These are phyloP conservation scores for Drosophila elegans DNA, from an alignment of 1,140 invertebrate genomes.

Conservation along the genomic window DNA sequence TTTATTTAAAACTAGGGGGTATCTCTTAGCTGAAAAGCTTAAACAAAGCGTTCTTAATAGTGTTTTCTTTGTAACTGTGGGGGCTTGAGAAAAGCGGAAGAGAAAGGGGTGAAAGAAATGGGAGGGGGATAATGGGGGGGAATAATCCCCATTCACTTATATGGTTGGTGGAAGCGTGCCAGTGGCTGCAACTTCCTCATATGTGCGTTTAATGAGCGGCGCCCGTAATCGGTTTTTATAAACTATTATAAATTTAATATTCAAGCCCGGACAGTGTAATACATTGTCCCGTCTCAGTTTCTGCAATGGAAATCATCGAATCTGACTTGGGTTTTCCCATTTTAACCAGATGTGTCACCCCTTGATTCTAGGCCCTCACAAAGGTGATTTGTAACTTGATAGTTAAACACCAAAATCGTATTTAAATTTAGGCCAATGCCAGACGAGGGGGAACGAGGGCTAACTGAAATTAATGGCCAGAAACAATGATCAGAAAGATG, in stretches of 20 bases:
- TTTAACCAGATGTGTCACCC: conserved; percentile 1
- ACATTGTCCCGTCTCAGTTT: background rate
- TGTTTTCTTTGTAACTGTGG: background rate
- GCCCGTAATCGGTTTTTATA: conserved; percentile 6
- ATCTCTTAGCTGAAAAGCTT: background rate
- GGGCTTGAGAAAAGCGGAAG: background rate
- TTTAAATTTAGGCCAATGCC: conserved; percentile 41
- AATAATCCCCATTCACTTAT: background rate
- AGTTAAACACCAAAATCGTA: background rate
- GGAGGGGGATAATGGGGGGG: too few relatives aligned
- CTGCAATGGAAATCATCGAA: conserved; percentile 7
- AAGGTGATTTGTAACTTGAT: background rate
- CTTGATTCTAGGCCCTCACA: conserved; percentile 17
- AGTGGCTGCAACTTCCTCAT: conserved; percentile 24
- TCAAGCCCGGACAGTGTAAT: conserved; percentile 4
- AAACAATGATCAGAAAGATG: conserved; percentile 15
- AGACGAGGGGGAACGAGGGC: conserved; percentile 1
- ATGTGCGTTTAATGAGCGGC: conserved; percentile 12
- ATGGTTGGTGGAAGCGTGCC: conserved; percentile 33
- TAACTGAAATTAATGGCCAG: conserved; percentile 9
- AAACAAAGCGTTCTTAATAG: background rate
- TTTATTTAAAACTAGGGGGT: background rate
- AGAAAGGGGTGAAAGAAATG: background rate
- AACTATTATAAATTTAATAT: conserved; percentile 19
- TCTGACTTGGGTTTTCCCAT: background rate